Evolutionary conservation across 1,140 invertebrate species (phyloP), one percentile per base, ranked within the genome.

Genomic region (Druon quercuslanigerum): DNA sequence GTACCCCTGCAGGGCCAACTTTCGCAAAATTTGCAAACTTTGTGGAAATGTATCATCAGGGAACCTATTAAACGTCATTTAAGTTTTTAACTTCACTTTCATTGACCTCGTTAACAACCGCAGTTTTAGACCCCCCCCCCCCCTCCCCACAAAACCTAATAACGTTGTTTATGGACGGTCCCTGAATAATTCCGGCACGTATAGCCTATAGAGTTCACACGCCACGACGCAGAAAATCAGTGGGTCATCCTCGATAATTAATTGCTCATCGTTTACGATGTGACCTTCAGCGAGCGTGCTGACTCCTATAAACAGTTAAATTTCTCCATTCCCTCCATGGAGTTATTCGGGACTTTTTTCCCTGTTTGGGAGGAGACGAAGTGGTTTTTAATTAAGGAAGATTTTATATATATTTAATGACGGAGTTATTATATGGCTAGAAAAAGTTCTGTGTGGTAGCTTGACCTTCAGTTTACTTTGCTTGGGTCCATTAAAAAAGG

Each of bases 241-340:
- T 66, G 40, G 17, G 20, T 66, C 33, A 66, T 40, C 60, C 60
- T 40, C 60, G 16, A 66, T 66, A 66, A 66, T 66, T 66, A 66
- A 66, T 66, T 66, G 60, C 60, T 66, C 60, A 66, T 66, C 60
- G 25, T 66, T 66, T 66, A 16, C 60, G 33, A 66, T 14, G n/a
- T 66, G 60, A 66, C 60, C 60, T 66, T 66, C 60, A 66, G 33
- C 46, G 40, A 25, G 60, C 60, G 8, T 14, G 25, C 60, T 66
- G n/a, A 25, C 25, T 66, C 40, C 57, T 66, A 66, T 16, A 66
- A 66, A 33, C 40, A 46, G 60, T 66, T 25, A 40, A 66, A 66
- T 66, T 66, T 66, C 60, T 66, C 60, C 60, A 40, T 33, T 25
- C 14, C 33, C 33, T 14, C 40, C 20, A 40, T 40, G 33, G 40